These are phyloP conservation scores for Amphilophus citrinellus DNA, from an alignment of 2,113 vertebrate genomes.

Conservation along the genomic window DNA sequence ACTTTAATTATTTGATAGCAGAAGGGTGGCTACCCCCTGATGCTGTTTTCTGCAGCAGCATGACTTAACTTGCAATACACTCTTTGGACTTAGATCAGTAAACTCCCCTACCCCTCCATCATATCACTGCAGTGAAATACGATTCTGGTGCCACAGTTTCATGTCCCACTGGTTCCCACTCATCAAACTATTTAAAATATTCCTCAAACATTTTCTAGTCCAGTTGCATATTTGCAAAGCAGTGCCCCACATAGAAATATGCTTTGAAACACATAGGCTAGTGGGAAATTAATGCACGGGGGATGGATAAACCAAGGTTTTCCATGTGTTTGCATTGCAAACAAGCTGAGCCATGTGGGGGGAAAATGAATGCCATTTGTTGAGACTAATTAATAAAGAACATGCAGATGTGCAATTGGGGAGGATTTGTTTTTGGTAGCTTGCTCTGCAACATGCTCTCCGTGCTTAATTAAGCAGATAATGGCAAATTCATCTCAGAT, in stretches of 20 bases:
- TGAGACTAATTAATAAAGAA: constrained; percentile 80
- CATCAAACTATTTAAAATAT: constrained; percentile 51
- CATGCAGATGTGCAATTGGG: constrained; percentile 77
- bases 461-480: constrained; percentile 73
- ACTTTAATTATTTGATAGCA: constrained; percentile 78
- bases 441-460: constrained; percentile 56
- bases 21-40: constrained; percentile 49
- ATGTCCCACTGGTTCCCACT: constrained; percentile 33
- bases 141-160: constrained; percentile 44
- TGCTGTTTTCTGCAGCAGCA: constrained; percentile 52
- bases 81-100: constrained; percentile 64
- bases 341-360: constrained; percentile 69
- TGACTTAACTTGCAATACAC: constrained; percentile 62
- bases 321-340: constrained; percentile 76
- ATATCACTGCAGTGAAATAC: constrained; percentile 22
- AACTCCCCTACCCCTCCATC: not conserved
- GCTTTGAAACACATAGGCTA: constrained; percentile 41
- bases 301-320: constrained; percentile 48
- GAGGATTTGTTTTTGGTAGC: constrained; percentile 67
- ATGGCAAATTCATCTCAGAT: constrained; percentile 59
- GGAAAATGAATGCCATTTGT: constrained; percentile 75
- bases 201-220: constrained; percentile 52
- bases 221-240: constrained; percentile 63
- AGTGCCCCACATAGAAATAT: constrained; percentile 60
- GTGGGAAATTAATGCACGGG: constrained; percentile 45